Evolutionary conservation across 1,140 invertebrate genomes (phyloP).

Genomic region (Homalodisca vitripennis): DNA sequence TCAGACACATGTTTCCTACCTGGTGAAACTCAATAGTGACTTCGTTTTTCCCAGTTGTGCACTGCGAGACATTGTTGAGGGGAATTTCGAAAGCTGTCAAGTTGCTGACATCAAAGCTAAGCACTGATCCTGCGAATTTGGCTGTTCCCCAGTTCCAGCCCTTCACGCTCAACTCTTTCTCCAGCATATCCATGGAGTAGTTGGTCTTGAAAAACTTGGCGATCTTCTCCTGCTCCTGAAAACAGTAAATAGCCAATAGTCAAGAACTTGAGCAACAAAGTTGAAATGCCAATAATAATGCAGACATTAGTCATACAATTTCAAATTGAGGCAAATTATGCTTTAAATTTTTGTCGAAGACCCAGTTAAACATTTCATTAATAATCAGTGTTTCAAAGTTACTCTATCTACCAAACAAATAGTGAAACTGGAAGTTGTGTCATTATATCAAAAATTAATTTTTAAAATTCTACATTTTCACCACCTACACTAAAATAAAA

Average conservation of each 20-base stretch:
- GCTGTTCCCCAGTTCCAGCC: constrained; percentile 99
- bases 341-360: too few relatives aligned
- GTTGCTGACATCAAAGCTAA: constrained; percentile 91
- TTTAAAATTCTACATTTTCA: too few relatives aligned
- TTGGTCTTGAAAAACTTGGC: constrained; percentile 82
- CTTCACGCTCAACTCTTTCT: constrained; percentile 91
- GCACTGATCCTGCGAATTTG: constrained; percentile 87
- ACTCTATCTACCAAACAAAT: too few relatives aligned
- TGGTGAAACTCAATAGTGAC: constrained; percentile 98
- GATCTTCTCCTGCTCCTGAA: constrained; percentile 75
- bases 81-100: constrained; percentile 96
- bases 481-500: too few relatives aligned
- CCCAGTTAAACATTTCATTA: too few relatives aligned
- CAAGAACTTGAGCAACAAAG: too few relatives aligned
- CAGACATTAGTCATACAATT: too few relatives aligned
- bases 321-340: too few relatives aligned
- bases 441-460: too few relatives aligned
- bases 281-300: too few relatives aligned
- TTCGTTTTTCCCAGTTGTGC: constrained; percentile 97
- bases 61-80: constrained; percentile 92
- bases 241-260: background rate
- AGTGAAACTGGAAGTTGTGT: too few relatives aligned
- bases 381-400: too few relatives aligned
- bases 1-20: constrained; percentile 49
- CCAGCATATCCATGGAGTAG: constrained; percentile 83